phyloP scores from a whole-genome alignment of 2,797 vertebrate genomes.

The Acipenser ruthenus region DNA sequence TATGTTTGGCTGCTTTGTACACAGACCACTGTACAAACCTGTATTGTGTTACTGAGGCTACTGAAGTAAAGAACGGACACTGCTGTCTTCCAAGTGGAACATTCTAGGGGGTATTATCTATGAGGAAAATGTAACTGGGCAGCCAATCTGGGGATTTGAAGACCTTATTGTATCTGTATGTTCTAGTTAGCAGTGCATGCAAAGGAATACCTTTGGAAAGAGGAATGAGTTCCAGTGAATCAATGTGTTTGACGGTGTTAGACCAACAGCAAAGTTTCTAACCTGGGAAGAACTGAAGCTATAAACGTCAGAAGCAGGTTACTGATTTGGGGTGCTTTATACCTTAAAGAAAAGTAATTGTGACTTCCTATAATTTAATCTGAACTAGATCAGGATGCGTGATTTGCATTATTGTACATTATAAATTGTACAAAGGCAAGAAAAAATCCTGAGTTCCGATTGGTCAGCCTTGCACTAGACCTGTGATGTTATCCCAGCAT shows the following conservation, averaged over 20 bases:
- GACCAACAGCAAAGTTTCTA: neutral
- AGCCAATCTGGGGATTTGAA: neutral
- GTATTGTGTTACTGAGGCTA: neutral
- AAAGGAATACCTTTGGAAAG: constrained; percentile 12
- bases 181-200: constrained; percentile 3
- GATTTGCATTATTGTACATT: too few relatives aligned
- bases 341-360: too few relatives aligned
- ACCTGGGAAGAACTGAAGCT: too few relatives aligned
- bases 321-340: too few relatives aligned
- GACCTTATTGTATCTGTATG: constrained; percentile 7
- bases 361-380: too few relatives aligned
- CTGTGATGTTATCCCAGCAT: too few relatives aligned
- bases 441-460: too few relatives aligned
- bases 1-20: neutral
- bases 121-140: neutral
- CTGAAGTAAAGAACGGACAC: neutral
- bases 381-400: too few relatives aligned
- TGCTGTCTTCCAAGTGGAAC: neutral
- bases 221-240: constrained; percentile 12
- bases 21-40: constrained; percentile 5
- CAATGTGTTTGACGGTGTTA: neutral
- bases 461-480: too few relatives aligned
- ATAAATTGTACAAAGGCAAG: too few relatives aligned
- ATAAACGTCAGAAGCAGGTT: too few relatives aligned
- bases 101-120: constrained; percentile 1